phyloP scores from a whole-genome alignment of 92 coral and sea anemone species.

The Epizoanthus fatuus region DNA sequence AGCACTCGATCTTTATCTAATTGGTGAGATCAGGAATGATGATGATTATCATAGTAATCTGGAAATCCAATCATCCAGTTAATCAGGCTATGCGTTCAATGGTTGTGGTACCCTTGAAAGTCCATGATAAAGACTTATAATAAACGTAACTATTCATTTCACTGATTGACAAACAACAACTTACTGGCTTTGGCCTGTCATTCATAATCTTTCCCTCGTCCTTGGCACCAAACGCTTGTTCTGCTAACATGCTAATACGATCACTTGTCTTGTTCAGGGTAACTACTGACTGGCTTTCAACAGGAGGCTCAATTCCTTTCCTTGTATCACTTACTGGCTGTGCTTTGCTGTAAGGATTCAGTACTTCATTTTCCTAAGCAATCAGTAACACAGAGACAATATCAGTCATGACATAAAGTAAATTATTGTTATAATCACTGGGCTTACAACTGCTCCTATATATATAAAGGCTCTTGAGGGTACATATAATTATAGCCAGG shows the following conservation, averaged over 20 bases:
- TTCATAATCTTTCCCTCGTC: slow-evolving; percentile 39
- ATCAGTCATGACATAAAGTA: not conserved
- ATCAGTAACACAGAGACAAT: not conserved
- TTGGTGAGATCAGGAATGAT: no score
- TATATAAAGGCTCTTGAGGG: no score
- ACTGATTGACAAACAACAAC: not conserved
- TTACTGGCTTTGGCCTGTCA: slow-evolving; percentile 12
- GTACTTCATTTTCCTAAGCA: slow-evolving; percentile 37
- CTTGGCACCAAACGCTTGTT: slow-evolving; percentile 89
- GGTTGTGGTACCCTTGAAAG: no score
- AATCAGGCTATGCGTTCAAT: no score
- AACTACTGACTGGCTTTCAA: slow-evolving; percentile 50
- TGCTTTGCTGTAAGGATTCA: not conserved
- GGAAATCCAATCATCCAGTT: no score
- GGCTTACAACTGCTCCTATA: not conserved
- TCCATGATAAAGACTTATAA: no score
- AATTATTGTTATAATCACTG: not conserved
- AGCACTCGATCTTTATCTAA: no score
- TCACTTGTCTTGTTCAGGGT: slow-evolving; percentile 84
- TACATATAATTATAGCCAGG: no score
- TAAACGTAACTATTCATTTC: not conserved
- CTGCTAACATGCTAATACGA: slow-evolving; percentile 88
- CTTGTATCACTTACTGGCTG: not conserved
- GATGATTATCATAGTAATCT: no score
- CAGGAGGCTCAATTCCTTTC: not conserved